These are phyloP conservation scores for Otis tarda DNA, from an alignment of 2,113 vertebrate species.

Conservation along the genomic window DNA sequence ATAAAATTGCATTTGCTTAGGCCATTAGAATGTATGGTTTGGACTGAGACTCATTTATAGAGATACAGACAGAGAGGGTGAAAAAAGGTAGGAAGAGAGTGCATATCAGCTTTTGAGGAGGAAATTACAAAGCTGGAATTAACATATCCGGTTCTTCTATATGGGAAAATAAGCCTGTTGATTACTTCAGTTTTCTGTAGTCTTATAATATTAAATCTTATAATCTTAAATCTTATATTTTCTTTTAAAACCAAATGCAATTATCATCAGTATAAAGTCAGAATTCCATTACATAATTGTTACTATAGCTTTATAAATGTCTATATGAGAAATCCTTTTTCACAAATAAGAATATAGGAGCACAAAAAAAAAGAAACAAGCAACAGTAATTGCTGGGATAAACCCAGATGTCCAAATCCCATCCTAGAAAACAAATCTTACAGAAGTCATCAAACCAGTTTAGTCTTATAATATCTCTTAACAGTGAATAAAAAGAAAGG, in stretches of 20 bases:
- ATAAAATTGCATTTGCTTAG: not conserved
- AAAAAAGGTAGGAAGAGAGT: not conserved
- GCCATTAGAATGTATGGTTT: not conserved
- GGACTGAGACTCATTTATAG: not conserved
- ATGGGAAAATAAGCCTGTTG: not conserved
- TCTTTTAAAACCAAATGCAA: not conserved
- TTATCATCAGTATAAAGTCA: not conserved
- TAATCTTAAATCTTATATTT: not conserved
- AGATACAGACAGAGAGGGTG: not conserved
- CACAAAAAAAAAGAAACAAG: not conserved
- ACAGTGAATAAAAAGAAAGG: not conserved
- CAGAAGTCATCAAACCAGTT: not conserved
- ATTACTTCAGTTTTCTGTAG: not conserved
- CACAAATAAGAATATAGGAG: not conserved
- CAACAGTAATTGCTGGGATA: not conserved
- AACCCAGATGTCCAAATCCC: not conserved
- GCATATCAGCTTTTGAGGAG: not conserved
- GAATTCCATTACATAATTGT: not conserved
- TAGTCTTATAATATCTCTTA: not conserved
- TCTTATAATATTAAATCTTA: not conserved
- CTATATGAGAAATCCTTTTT: not conserved
- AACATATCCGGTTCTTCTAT: not conserved
- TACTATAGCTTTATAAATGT: not conserved
- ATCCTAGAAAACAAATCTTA: not conserved
- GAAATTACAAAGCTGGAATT: not conserved